Percentiles rank a stretch among this genome's conserved stretches.
These are phyloP conservation scores for Neolamprologus fasciatus DNA, from an alignment of 2,113 vertebrate genomes.

Conservation along the genomic window DNA sequence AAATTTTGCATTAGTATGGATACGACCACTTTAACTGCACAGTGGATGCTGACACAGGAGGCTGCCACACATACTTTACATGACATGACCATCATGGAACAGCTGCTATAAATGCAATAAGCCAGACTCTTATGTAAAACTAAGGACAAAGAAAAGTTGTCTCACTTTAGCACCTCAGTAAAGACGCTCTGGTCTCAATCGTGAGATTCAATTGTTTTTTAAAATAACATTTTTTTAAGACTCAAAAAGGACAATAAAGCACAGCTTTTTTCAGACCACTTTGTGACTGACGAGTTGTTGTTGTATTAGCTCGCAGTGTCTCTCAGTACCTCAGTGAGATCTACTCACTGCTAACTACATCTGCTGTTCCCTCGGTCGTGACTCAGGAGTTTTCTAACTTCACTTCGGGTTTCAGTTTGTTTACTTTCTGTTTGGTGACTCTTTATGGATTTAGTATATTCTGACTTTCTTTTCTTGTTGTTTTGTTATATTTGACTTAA, in stretches of 20 bases:
- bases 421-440: not conserved
- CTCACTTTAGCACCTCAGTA: not conserved
- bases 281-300: not conserved
- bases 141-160: not conserved
- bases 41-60: not conserved
- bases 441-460: not conserved
- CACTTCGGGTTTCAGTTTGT: accelerated
- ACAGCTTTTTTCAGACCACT: not conserved
- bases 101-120: not conserved
- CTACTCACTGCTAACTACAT: not conserved
- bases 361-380: not conserved
- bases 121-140: not conserved
- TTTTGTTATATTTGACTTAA: not conserved
- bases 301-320: not conserved
- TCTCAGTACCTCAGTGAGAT: not conserved
- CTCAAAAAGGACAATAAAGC: accelerated
- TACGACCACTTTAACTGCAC: not conserved
- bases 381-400: not conserved
- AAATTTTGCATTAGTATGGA: not conserved
- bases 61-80: not conserved
- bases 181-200: not conserved
- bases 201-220: accelerated
- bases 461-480: accelerated
- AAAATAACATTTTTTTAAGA: accelerated
- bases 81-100: not conserved